These are phyloP conservation scores for Phoxinus dragarum DNA, from an alignment of 2,797 vertebrate genomes.

Conservation along the genomic window DNA sequence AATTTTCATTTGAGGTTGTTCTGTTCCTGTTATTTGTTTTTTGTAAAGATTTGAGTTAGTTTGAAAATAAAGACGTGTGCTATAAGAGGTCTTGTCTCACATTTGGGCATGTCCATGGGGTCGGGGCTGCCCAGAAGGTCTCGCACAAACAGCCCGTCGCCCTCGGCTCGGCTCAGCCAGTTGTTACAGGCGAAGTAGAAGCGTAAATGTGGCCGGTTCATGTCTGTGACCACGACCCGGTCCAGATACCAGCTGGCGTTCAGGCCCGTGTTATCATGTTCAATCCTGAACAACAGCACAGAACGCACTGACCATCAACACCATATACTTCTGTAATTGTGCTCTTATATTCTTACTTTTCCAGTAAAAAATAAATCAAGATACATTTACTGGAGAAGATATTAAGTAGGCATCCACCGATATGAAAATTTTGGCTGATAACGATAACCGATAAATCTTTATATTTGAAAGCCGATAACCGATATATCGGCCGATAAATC, in stretches of 20 bases:
- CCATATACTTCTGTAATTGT: background rate
- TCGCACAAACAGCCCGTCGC: constrained; percentile 84
- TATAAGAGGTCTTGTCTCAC: constrained; percentile 71
- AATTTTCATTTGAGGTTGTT: too few relatives aligned
- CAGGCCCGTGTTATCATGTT: constrained; percentile 94
- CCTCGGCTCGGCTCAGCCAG: constrained; percentile 93
- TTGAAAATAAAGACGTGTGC: too few relatives aligned
- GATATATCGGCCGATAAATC: too few relatives aligned
- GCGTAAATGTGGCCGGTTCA: constrained; percentile 92
- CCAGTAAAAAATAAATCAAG: too few relatives aligned
- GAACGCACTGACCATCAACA: background rate
- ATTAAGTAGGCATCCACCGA: too few relatives aligned
- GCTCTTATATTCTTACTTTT: background rate
- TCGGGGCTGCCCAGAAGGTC: constrained; percentile 89
- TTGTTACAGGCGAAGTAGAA: constrained; percentile 96
- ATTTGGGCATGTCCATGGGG: constrained; percentile 93
- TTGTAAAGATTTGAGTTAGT: too few relatives aligned
- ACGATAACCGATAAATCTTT: too few relatives aligned
- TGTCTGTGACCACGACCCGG: constrained; percentile 89
- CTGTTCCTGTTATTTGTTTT: too few relatives aligned
- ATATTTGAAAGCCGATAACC: too few relatives aligned
- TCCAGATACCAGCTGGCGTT: constrained; percentile 93
- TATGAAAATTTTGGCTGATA: too few relatives aligned
- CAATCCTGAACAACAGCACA: constrained; percentile 80
- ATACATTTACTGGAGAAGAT: too few relatives aligned